A percentile compares a stretch with the other conserved stretches of the same genome.
These are phyloP conservation scores for Oceanites oceanicus DNA, from an alignment of 2,113 vertebrate species.

Conservation along the genomic window DNA sequence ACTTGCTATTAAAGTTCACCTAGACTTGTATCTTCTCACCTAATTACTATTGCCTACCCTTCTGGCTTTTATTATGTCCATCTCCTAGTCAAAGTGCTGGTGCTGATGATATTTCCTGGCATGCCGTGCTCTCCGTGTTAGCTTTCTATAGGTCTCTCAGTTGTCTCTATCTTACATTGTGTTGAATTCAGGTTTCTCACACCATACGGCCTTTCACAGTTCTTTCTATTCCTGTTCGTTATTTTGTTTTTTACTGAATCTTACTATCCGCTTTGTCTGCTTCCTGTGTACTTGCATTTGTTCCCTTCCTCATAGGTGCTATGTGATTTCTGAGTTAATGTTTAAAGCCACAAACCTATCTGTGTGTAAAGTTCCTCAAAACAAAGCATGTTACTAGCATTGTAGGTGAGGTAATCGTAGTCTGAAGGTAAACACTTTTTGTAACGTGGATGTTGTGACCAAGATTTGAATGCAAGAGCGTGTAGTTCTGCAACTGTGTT, in stretches of 20 bases:
- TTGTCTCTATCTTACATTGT: neutral
- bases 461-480: rapidly evolving
- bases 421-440: neutral
- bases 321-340: neutral
- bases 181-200: neutral
- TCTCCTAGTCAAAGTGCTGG: neutral
- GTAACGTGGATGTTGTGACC: neutral
- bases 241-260: neutral
- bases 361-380: neutral
- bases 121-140: neutral
- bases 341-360: neutral
- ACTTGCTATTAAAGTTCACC: neutral
- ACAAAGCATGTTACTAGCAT: neutral
- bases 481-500: neutral
- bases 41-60: neutral
- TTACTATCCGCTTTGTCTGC: neutral
- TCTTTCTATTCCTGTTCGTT: neutral
- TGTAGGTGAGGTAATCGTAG: neutral
- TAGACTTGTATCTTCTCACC: neutral
- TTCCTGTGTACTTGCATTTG: neutral
- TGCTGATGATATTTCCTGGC: neutral
- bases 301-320: neutral
- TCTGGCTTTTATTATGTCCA: neutral
- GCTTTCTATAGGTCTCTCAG: neutral
- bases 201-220: neutral